phyloP scores from a whole-genome alignment of 2,113 vertebrate species.

The Siniperca knerii region DNA sequence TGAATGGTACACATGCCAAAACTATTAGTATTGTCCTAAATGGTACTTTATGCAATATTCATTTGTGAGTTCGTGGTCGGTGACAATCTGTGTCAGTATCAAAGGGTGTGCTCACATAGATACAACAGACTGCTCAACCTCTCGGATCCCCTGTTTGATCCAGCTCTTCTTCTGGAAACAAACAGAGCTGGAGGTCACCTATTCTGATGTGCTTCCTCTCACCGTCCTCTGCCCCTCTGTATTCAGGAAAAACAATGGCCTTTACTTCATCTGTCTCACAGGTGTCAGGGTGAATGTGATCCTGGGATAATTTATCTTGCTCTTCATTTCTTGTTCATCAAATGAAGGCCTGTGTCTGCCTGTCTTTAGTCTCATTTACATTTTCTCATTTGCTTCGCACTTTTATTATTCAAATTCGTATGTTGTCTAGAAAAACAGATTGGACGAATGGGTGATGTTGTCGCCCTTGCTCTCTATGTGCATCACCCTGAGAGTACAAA shows the following conservation, averaged over 20 bases:
- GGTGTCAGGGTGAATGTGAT: slow-evolving; percentile 72
- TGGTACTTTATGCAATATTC: slow-evolving; percentile 36
- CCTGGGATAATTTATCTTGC: slow-evolving; percentile 57
- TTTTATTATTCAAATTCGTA: slow-evolving; percentile 83
- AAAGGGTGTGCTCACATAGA: slow-evolving; percentile 37
- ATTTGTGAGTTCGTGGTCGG: background rate
- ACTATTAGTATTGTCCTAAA: slow-evolving; percentile 10
- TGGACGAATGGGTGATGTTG: slow-evolving; percentile 8
- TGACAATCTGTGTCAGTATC: slow-evolving; percentile 34
- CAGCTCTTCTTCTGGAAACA: slow-evolving; percentile 43
- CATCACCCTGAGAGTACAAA: slow-evolving; percentile 67
- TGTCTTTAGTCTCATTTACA: slow-evolving; percentile 75
- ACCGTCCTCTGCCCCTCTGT: slow-evolving; percentile 42
- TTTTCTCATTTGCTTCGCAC: slow-evolving; percentile 79
- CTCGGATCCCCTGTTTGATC: slow-evolving; percentile 52
- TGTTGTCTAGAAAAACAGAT: slow-evolving; percentile 50
- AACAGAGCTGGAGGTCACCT: slow-evolving; percentile 58
- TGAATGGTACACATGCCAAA: slow-evolving; percentile 31
- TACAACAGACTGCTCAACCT: slow-evolving; percentile 45
- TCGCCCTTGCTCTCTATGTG: slow-evolving; percentile 53
- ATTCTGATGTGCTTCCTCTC: slow-evolving; percentile 33
- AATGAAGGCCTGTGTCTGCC: slow-evolving; percentile 50
- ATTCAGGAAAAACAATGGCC: slow-evolving; percentile 60
- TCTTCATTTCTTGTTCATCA: slow-evolving; percentile 71
- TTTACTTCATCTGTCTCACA: slow-evolving; percentile 70